Evolutionary conservation across 1,140 invertebrate species (phyloP), one percentile per base, ranked within the genome.

Genomic region (Sipha flava): DNA sequence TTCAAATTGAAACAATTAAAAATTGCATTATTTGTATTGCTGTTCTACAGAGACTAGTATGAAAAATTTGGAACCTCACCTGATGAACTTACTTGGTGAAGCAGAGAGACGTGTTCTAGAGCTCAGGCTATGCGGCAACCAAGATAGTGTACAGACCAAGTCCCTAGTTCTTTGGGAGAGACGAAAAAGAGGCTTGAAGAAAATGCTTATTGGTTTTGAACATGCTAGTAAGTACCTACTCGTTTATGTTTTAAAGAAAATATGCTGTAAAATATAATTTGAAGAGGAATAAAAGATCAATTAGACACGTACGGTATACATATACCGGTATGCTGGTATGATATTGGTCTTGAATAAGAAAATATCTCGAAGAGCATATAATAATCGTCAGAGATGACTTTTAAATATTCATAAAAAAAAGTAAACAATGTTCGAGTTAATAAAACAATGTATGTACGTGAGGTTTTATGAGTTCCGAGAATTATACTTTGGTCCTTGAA

Each of bases 111-210:
- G 91, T 10, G 88, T 94, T 77, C 90, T 92, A 82, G 92, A 93
- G 85, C 87, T 92, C 57, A 90, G 90, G 88, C 54, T 88, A 91
- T 82, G 92, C 92, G 18, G 86, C 87, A 87, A 81, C 85, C 85
- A 79, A 59, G 59, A 66, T 18, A 45, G 45, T 34, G 57, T 64
- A 23, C 66, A 81, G 23, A 81, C 96, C 84, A 94, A 94, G 83
- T 94, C 96, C 84, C 89, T 94, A 21, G 90, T 91, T 62, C 89
- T 94, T 29, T 97, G 95, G 94, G 93, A 96, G 82, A 88, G 94
- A 72, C 89, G 94, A 81, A 90, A 93, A 2, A 90, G 93, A 84
- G 91, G 93, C 0, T 87, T 97, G 10, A 93, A 91, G 85, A 91
- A 89, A 85, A 91, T 92, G 89, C 87, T 90, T 79, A 84, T 88